Conservation (phyloP, 2,113 vertebrate genomes). For the Leucoraja erinaceus region DNA sequence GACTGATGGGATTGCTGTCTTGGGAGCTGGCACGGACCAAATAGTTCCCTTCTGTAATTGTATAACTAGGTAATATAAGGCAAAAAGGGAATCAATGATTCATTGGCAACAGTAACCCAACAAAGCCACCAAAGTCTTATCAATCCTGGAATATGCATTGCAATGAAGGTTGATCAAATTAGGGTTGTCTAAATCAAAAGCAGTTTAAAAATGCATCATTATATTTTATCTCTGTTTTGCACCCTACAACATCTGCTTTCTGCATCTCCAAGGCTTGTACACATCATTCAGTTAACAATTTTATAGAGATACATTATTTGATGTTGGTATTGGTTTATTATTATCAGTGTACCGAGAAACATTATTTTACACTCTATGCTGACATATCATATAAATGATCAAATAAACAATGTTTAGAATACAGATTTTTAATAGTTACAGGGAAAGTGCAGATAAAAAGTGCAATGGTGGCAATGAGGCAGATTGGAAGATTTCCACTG, state of each 20-base stretch:
- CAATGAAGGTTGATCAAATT: background rate
- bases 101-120: background rate
- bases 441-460: no score
- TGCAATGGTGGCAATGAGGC: no score
- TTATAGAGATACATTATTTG: no score
- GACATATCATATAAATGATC: no score
- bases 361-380: no score
- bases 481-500: background rate
- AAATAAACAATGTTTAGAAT: no score
- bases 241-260: background rate
- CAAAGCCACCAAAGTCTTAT: background rate
- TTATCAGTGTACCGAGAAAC: no score
- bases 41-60: no score
- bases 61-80: background rate
- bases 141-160: background rate
- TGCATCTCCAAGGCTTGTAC: background rate
- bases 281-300: background rate
- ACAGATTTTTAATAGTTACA: no score
- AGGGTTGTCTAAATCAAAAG: background rate
- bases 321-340: no score
- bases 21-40: no score
- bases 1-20: no score
- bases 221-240: background rate
- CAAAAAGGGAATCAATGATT: background rate
- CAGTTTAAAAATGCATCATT: background rate